phyloP scores from a whole-genome alignment of 2,797 vertebrate species.

The Cirrhinus mrigala region DNA sequence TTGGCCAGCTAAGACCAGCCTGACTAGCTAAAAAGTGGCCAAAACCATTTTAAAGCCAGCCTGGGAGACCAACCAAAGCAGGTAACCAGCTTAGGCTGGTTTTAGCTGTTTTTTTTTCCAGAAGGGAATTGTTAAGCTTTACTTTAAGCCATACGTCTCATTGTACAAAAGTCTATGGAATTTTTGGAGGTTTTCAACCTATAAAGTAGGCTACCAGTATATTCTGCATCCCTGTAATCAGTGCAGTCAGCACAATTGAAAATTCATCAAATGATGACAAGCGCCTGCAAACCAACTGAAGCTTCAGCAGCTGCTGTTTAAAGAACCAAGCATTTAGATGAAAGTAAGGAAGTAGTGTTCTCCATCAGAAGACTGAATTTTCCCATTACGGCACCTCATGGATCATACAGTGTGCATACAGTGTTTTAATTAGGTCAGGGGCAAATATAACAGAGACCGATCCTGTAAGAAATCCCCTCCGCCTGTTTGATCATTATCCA shows the following conservation, averaged over 20 bases:
- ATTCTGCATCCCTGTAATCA: not conserved
- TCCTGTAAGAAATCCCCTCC: constrained; percentile 27
- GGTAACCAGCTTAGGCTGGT: too few species aligned
- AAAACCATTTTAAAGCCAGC: too few species aligned
- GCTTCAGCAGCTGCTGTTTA: not conserved
- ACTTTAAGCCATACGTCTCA: too few species aligned
- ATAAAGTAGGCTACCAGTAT: not conserved
- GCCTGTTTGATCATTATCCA: constrained; percentile 41
- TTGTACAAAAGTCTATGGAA: too few species aligned
- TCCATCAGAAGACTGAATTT: constrained; percentile 33
- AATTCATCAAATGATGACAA: not conserved
- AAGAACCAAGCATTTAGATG: not conserved
- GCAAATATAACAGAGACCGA: constrained; percentile 42
- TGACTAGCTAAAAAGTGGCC: too few species aligned
- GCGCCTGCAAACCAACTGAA: not conserved
- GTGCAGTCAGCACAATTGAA: not conserved
- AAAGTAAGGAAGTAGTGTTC: not conserved
- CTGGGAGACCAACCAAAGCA: too few species aligned
- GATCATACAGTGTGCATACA: constrained; percentile 13
- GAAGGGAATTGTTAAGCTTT: too few species aligned
- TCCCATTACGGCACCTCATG: not conserved
- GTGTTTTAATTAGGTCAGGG: constrained; percentile 33
- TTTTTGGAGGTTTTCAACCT: too few species aligned
- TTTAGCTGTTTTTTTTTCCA: too few species aligned
- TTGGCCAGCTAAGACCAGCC: too few species aligned